Evolutionary conservation across 2,888 invertebrate genomes (phyloP).

Genomic region (Clusia tigrina): DNA sequence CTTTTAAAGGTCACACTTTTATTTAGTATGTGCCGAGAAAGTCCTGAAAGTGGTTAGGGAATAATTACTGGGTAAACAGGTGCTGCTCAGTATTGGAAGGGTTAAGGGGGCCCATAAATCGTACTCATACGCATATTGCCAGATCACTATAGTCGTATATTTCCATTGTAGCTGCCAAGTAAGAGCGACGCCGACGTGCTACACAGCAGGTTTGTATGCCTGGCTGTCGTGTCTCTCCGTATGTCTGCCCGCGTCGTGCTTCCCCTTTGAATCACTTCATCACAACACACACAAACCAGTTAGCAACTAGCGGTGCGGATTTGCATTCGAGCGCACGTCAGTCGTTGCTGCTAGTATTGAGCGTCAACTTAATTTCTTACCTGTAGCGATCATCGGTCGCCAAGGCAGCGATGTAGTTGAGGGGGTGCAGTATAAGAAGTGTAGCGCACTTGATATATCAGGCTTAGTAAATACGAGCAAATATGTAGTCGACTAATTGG

Average conservation of each 20-base stretch:
- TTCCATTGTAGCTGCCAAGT: background rate
- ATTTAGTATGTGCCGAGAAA: too few relatives aligned
- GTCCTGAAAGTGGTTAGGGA: too few relatives aligned
- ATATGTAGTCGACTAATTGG: too few relatives aligned
- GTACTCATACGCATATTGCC: too few relatives aligned
- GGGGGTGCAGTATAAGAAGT: background rate
- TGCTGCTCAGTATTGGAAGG: too few relatives aligned
- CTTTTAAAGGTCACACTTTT: too few relatives aligned
- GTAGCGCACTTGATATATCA: background rate
- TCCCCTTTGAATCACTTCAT: background rate
- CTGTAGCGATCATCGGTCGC: background rate
- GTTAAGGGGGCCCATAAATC: too few relatives aligned
- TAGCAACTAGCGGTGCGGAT: conserved; percentile 41
- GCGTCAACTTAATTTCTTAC: conserved; percentile 1
- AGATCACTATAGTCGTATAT: too few relatives aligned
- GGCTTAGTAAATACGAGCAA: conserved; percentile 3
- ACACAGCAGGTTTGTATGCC: conserved; percentile 21
- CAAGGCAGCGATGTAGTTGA: background rate
- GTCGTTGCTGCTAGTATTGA: background rate
- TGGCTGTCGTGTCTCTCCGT: conserved; percentile 27
- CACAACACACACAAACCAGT: conserved; percentile 44
- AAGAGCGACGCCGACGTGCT: background rate
- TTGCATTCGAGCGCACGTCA: conserved; percentile 44
- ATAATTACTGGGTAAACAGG: too few relatives aligned
- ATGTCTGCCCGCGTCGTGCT: background rate